A percentile compares a stretch with the other conserved stretches of the same genome.
Evolutionary conservation across 2,797 vertebrate species (phyloP).

Genomic region (Tokudaia tokunoshimensis): DNA sequence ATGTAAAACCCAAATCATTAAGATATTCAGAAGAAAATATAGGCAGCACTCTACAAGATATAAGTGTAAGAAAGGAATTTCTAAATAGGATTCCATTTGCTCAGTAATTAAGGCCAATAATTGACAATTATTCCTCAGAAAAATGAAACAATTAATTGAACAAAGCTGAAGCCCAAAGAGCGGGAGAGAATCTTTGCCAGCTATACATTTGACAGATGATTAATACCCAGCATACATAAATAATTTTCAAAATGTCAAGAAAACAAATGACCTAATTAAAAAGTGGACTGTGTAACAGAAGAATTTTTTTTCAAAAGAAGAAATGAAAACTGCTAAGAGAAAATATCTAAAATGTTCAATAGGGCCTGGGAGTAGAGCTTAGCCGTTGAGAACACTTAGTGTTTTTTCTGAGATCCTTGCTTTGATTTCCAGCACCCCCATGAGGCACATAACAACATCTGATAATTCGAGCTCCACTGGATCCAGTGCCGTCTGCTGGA

Average conservation of each 20-base stretch:
- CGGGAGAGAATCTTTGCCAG: background rate
- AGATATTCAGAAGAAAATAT: background rate
- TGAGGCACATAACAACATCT: background rate
- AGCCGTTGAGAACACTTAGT: background rate
- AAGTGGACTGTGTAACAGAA: background rate
- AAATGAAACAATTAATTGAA: background rate
- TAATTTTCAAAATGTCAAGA: background rate
- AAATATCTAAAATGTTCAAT: background rate
- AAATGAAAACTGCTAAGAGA: background rate
- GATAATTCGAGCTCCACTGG: no score
- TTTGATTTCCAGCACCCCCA: background rate
- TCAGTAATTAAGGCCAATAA: background rate
- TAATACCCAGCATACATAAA: constrained; percentile 2
- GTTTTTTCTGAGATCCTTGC: background rate
- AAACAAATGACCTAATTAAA: constrained; percentile 12
- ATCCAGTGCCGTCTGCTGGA: background rate
- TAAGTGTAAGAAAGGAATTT: background rate
- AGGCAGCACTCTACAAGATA: background rate
- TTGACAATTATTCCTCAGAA: background rate
- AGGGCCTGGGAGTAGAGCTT: no score
- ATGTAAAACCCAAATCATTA: background rate
- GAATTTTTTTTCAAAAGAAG: background rate
- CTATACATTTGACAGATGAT: constrained; percentile 10
- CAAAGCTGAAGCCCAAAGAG: background rate
- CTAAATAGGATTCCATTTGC: background rate